Evolutionary conservation across 2,888 invertebrate species (phyloP), one percentile per base, ranked within the genome.

Genomic region (Arctia plantaginis): DNA sequence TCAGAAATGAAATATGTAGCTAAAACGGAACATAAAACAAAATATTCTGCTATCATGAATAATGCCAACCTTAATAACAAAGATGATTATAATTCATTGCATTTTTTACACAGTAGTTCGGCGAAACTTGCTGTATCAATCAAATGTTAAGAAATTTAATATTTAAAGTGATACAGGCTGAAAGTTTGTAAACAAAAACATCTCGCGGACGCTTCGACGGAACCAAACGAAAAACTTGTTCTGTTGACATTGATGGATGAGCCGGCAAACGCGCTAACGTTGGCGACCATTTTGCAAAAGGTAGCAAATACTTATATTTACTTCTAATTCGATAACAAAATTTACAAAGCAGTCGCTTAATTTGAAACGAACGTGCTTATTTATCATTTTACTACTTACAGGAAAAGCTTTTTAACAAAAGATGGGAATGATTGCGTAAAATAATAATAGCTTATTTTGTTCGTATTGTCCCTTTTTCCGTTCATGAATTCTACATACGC

Each of bases 121-220:
- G 80, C 75, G 80, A 83, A 87, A 86, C 82, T 87, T 84, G 79
- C 83, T 76, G 85, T 85, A 89, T 89, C 90, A 89, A 90, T 90
- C 88, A 89, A 89, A 89, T 85, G 87, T 86, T 86, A 87, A 84
- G 87, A 87, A 87, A 89, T 89, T 87, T 89, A 92, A 91, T 91
- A 89, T 91, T 91, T 91, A 90, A 92, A 92, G 89, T 90, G 91
- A 92, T 90, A 90, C 87, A 86, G 90, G 86, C 90, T 88, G 90
- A 93, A 93, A 94, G 92, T 92, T 92, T 87, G 90, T 91, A 90
- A 93, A 94, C 93, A 93, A 94, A 94, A 94, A 94, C 93, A 90
- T 88, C 39, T 88, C 87, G 87, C 88, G 88, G 88, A 87, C 88
- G 90, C 89, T 92, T 90, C 88, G 89, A 89, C 90, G 89, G 88